Base-by-base conservation (phyloP, 2,113 vertebrate genomes). In the Anguilla rostrata region DNA sequence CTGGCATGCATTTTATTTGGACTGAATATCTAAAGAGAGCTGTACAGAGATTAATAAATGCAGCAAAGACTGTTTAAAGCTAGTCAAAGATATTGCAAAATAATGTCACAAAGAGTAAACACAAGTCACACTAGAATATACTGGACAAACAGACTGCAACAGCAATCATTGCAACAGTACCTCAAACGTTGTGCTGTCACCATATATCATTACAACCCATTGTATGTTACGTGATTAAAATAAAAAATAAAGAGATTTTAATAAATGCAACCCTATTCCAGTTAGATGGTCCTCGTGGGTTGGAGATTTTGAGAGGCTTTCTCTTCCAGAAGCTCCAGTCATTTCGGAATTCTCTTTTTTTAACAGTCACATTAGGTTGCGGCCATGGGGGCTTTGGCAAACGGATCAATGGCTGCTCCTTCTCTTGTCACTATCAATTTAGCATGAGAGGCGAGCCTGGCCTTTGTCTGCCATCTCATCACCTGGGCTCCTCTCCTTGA, bases 391-490 rank as follows among this genome's bases (percentile, higher is more conserved):
- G 92, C 93, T 94, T 93, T 94, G 94, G 94, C 94, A 93, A 93
- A 90, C 88, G 93, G 93, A 95, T 94, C 94, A 95, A 94, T 95
- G 93, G 92, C 93, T 93, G 57, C 93, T 94, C 89, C 91, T 92
- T 90, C 92, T 92, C 93, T 93, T 95, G 94, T 95, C 94, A 95
- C 93, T 93, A 93, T 94, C 94, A 91, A 95, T 95, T 95, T 94
- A 92, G 88, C 90, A 87, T 92, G 94, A 94, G 92, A 88, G 91
- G 56, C 92, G 93, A 92, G 93, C 93, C 93, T 92, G 90, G 92
- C 92, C 90, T 90, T 39, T 86, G 87, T 94, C 93, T 94, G 94
- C 92, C 83, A 63, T 26, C 88, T 89, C 92, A 92, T 94, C 93
- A 94, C 93, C 93, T 95, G 93, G 91, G 90, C 92, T 90, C 92